Evolutionary conservation across 2,888 invertebrate genomes (phyloP).

Genomic region (Acronicta aceris): DNA sequence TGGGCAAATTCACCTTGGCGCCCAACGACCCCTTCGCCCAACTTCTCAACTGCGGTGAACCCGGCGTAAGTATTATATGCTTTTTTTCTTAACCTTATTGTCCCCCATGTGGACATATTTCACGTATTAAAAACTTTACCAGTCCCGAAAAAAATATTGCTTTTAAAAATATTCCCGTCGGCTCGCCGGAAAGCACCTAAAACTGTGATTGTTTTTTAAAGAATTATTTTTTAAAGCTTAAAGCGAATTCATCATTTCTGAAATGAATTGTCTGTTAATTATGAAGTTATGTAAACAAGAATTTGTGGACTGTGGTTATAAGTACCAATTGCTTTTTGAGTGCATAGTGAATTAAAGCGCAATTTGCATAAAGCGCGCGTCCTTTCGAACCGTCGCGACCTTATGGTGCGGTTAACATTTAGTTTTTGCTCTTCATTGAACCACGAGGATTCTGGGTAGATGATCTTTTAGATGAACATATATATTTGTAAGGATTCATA

Average conservation of each 20-base stretch:
- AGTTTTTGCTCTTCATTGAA: slow-evolving; percentile 16
- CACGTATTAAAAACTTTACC: too few species aligned
- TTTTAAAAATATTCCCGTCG: too few species aligned
- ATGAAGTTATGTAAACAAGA: neutral
- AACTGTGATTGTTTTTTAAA: too few species aligned
- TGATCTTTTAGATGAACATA: neutral
- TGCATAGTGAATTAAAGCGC: slow-evolving; percentile 2
- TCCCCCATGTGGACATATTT: too few species aligned
- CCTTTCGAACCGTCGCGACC: slow-evolving; percentile 17
- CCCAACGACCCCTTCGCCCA: slow-evolving; percentile 85
- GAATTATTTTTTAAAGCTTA: too few species aligned
- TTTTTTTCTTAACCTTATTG: too few species aligned
- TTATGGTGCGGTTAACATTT: slow-evolving; percentile 16
- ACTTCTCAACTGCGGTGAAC: slow-evolving; percentile 86
- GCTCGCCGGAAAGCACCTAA: too few species aligned
- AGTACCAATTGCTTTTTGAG: neutral
- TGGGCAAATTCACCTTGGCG: slow-evolving; percentile 90
- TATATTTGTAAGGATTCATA: neutral
- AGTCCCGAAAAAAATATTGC: too few species aligned
- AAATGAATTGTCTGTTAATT: neutral
- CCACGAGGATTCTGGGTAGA: neutral
- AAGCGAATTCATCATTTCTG: too few species aligned
- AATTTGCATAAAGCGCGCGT: slow-evolving; percentile 11
- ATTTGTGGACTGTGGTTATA: neutral
- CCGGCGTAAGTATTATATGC: slow-evolving; percentile 84